Evolutionary conservation across 2,113 vertebrate species (phyloP).

Genomic region (Microcebus ravelobensis): DNA sequence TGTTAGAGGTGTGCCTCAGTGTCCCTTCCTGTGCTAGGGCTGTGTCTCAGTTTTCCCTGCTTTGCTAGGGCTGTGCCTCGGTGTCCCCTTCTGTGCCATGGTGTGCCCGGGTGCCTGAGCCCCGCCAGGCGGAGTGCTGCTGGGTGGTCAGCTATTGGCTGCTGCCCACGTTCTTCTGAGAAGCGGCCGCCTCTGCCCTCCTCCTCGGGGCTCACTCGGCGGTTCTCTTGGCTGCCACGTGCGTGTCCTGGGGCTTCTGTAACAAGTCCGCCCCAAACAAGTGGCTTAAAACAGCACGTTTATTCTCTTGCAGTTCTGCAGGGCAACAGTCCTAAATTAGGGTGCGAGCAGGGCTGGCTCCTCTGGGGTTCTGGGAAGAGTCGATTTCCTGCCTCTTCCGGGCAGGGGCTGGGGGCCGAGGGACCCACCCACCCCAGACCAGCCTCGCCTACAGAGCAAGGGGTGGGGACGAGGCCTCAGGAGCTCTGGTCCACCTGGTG

Average conservation of each 20-base stretch:
- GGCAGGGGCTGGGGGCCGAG: background rate
- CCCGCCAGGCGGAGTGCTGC: background rate
- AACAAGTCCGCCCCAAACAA: accelerated
- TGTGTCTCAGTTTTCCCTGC: too few relatives aligned
- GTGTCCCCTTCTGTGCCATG: background rate
- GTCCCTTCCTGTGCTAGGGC: background rate
- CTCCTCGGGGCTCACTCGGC: accelerated
- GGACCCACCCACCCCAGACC: background rate
- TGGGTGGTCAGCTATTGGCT: background rate
- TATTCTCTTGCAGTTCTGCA: background rate
- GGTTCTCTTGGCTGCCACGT: background rate
- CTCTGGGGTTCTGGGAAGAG: background rate
- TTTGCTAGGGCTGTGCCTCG: too few relatives aligned
- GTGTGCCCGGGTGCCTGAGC: background rate
- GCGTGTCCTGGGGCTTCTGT: background rate
- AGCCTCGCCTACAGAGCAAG: too few relatives aligned
- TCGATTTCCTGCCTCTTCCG: background rate
- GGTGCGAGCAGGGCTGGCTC: background rate
- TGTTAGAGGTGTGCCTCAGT: too few relatives aligned
- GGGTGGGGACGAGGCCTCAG: accelerated
- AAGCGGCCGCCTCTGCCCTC: accelerated
- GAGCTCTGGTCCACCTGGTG: background rate
- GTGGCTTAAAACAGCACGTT: too few relatives aligned
- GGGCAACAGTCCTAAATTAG: accelerated
- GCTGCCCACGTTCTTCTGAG: background rate